Evolutionary conservation across 2,797 vertebrate genomes (phyloP).

Genomic region (Pipistrellus kuhlii): DNA sequence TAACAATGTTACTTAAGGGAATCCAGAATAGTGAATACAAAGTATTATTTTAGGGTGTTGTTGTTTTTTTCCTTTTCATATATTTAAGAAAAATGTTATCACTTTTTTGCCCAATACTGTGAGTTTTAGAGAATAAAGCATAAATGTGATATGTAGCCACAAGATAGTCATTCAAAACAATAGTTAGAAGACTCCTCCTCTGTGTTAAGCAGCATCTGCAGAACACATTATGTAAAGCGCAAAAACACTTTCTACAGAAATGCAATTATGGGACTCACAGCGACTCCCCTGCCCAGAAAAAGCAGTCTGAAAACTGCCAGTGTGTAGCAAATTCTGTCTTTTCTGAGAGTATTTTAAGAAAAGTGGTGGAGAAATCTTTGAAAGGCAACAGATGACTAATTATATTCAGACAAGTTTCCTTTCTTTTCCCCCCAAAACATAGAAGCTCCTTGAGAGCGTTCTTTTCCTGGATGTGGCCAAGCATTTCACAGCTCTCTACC

Average conservation of each 20-base stretch:
- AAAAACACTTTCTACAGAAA: not conserved
- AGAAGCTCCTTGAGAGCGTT: not conserved
- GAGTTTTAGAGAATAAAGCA: not conserved
- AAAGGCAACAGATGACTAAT: slow-evolving; percentile 59
- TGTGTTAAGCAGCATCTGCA: slow-evolving; percentile 34
- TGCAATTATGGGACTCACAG: slow-evolving; percentile 45
- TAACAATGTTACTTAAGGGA: not conserved
- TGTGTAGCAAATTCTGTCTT: slow-evolving; percentile 21
- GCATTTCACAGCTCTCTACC: slow-evolving; percentile 40
- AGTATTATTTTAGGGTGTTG: not conserved
- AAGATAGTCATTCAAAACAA: slow-evolving; percentile 10
- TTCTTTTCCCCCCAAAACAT: not conserved
- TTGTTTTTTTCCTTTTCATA: not conserved
- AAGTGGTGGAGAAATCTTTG: slow-evolving; percentile 39
- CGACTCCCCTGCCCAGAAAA: slow-evolving; percentile 23
- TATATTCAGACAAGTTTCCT: slow-evolving; percentile 53
- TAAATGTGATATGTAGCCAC: not conserved
- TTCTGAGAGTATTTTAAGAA: slow-evolving; percentile 76
- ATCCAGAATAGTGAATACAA: not conserved
- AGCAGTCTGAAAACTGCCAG: slow-evolving; percentile 66
- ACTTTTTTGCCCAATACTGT: not conserved
- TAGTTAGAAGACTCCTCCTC: not conserved
- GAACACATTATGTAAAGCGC: not conserved
- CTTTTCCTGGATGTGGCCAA: not conserved
- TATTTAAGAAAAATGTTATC: not conserved